These are phyloP conservation scores for Ceryle rudis DNA, from an alignment of 2,797 vertebrate species.

Conservation along the genomic window DNA sequence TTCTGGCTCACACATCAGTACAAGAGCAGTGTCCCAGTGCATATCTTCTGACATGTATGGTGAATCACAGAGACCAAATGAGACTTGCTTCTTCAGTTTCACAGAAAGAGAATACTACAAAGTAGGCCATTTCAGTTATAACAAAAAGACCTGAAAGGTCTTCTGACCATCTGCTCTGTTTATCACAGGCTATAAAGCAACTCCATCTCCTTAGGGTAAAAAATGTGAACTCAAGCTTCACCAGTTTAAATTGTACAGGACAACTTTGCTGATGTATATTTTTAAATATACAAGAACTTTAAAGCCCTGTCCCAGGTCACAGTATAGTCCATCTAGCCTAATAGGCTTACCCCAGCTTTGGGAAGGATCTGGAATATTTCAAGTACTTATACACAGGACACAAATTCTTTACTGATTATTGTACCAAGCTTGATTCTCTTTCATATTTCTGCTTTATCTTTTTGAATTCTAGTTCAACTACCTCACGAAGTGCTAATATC, in stretches of 20 bases:
- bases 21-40: background rate
- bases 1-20: accelerated
- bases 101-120: background rate
- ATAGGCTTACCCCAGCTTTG: background rate
- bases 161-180: constrained; percentile 24
- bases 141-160: background rate
- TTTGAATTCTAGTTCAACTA: background rate
- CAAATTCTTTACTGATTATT: background rate
- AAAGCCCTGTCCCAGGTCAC: background rate
- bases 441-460: background rate
- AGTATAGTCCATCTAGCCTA: background rate
- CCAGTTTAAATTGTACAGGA: background rate
- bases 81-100: background rate
- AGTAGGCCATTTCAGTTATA: background rate
- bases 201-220: background rate
- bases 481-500: background rate
- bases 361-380: background rate
- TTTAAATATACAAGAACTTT: background rate
- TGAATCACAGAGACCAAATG: accelerated
- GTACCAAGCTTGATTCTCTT: background rate
- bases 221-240: background rate
- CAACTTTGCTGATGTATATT: background rate
- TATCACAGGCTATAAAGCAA: background rate
- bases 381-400: background rate
- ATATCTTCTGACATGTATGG: background rate